Base-by-base conservation (phyloP, 2,113 vertebrate genomes). In the Cheilinus undulatus region DNA sequence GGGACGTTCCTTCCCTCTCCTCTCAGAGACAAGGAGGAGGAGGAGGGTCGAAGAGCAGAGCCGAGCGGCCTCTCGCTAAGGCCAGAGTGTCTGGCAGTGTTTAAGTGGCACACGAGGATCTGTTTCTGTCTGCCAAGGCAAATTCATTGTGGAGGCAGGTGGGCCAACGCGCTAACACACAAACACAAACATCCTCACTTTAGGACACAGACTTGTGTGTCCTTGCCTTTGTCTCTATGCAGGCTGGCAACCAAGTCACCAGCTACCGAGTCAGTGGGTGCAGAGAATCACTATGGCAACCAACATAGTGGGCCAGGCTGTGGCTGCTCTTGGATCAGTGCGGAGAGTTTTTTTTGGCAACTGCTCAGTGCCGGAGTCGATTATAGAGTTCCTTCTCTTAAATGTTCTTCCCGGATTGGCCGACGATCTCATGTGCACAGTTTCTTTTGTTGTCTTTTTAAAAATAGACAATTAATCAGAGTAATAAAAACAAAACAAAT, bases 71-170 rank as follows among this genome's bases (percentile, higher is more conserved):
- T 81, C 76, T 82, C 70, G 60, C 83, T 82, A 65, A 73, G 87
- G 89, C 88, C 89, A 85, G 82, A 82, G 88, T 78, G 90, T 82
- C 86, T 90, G 87, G 87, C 87, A 89, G 86, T 90, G 84, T 89
- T 81, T 70, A 86, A 83, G 86, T 80, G 83, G 83, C 60, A 76
- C 81, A 80, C 78, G 86, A 88, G 84, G 83, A 82, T 81, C 77
- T 74, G 80, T 83, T 72, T 82, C 78, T 79, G 85, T 89, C 88
- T 88, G 89, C 91, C 88, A 92, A 90, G 88, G 82, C 87, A 81
- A 87, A 86, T 83, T 82, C 86, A 86, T 88, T 86, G 89, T 85
- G 69, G 73, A 90, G 84, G 82, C 88, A 92, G 91, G 87, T 90
- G 89, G 87, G 78, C 87, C 78, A 72, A 81, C 87, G 86, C 83